phyloP scores from a whole-genome alignment of 2,113 vertebrate genomes.

The Peromyscus californicus region DNA sequence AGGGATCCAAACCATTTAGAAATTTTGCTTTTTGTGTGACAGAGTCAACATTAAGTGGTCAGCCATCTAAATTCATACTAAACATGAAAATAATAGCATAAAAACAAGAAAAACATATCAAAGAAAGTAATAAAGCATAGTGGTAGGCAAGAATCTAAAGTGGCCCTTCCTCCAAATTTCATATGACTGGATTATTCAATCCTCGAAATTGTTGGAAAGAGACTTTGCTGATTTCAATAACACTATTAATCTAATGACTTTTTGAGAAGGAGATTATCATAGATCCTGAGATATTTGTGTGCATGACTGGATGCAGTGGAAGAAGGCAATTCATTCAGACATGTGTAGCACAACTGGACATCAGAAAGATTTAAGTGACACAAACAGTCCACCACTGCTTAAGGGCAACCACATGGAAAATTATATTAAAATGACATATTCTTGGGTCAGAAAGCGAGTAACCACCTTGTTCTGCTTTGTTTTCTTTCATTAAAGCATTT shows the following conservation, averaged over 20 bases:
- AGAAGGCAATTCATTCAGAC: not conserved
- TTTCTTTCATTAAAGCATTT: slow-evolving; percentile 60
- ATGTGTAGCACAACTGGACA: not conserved
- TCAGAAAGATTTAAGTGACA: not conserved
- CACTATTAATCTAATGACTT: not conserved
- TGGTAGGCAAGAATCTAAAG: not conserved
- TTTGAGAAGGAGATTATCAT: not conserved
- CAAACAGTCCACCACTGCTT: not conserved
- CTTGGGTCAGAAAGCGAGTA: slow-evolving; percentile 62
- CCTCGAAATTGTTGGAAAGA: not conserved
- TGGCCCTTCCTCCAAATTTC: not conserved
- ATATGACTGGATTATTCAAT: not conserved
- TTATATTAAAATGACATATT: not conserved
- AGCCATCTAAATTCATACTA: not conserved
- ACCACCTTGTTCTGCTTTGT: slow-evolving; percentile 1
- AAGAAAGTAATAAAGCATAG: not conserved
- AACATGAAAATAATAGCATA: not conserved
- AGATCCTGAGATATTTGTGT: not conserved
- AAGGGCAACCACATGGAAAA: not conserved
- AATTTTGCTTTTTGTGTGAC: not conserved
- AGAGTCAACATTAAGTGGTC: not conserved
- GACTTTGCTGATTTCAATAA: slow-evolving; percentile 21
- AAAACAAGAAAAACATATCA: not conserved
- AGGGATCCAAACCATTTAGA: not conserved
- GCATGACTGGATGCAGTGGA: not conserved